Conservation (phyloP, 2,113 vertebrate genomes). For the Gadus chalcogrammus region DNA sequence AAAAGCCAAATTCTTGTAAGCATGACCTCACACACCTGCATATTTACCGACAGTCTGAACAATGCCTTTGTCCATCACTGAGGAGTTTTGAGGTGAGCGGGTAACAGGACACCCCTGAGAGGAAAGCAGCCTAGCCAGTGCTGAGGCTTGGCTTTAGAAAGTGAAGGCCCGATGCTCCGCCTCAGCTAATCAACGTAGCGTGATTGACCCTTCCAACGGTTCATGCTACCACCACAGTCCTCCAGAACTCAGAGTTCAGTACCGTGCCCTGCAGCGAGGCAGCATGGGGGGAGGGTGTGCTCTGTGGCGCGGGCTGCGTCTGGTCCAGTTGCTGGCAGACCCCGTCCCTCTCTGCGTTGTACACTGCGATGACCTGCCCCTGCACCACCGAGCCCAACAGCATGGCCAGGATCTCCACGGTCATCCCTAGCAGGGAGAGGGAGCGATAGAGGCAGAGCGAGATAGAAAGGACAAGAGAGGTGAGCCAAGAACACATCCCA, state of each 20-base stretch:
- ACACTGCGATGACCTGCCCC: constrained; percentile 71
- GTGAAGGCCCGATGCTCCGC: too few relatives aligned
- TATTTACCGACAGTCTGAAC: constrained; percentile 4
- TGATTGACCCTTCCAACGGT: too few relatives aligned
- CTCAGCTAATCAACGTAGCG: too few relatives aligned
- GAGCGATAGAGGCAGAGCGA: too few relatives aligned
- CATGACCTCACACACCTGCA: neutral
- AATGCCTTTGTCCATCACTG: constrained; percentile 14
- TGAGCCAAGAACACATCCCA: too few relatives aligned
- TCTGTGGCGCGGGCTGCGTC: constrained; percentile 30
- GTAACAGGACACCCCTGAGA: constrained; percentile 59
- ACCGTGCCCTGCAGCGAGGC: constrained; percentile 60
- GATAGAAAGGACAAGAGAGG: too few relatives aligned
- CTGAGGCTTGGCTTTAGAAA: neutral
- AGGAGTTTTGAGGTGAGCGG: constrained; percentile 35
- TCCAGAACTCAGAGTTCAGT: neutral
- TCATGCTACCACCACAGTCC: neutral
- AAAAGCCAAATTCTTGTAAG: neutral
- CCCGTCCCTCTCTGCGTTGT: constrained; percentile 56
- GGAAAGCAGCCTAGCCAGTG: constrained; percentile 1
- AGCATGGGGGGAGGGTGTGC: constrained; percentile 19
- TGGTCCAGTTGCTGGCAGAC: constrained; percentile 47
- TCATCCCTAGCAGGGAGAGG: constrained; percentile 66
- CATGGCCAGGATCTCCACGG: constrained; percentile 72
- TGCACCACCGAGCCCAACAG: constrained; percentile 72